A percentile compares a stretch with the other conserved stretches of the same genome.
Evolutionary conservation across 2,113 vertebrate species (phyloP).

Genomic region (Porphyrio hochstetteri): DNA sequence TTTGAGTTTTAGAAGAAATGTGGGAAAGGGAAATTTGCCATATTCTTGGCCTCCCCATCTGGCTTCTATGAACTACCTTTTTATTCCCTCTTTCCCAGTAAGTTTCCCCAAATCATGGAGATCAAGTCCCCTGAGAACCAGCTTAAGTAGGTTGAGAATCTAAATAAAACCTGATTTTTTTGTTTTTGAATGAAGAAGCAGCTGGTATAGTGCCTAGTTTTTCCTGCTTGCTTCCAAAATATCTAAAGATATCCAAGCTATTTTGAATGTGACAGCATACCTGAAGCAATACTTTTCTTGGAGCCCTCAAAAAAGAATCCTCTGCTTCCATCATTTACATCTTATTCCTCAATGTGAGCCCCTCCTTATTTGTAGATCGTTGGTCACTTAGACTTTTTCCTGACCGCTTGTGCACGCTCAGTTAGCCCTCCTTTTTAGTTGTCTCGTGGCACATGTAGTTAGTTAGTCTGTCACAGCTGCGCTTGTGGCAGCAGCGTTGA

Average conservation of each 20-base stretch:
- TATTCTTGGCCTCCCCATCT: slow-evolving; percentile 60
- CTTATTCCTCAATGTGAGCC: neutral
- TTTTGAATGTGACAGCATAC: neutral
- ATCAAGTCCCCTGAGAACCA: neutral
- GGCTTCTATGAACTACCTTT: slow-evolving; percentile 62
- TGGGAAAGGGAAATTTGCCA: slow-evolving; percentile 62
- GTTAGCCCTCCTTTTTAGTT: neutral
- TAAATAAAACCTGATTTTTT: slow-evolving; percentile 42
- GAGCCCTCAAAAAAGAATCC: neutral
- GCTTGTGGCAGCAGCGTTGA: neutral
- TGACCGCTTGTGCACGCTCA: neutral
- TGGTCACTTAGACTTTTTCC: neutral
- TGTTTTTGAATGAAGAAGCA: slow-evolving; percentile 33
- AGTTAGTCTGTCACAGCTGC: neutral
- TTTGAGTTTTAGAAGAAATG: slow-evolving; percentile 63
- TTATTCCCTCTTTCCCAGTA: slow-evolving; percentile 32
- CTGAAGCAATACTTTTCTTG: neutral
- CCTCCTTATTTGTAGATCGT: neutral
- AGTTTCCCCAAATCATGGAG: slow-evolving; percentile 21
- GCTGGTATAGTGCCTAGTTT: slow-evolving; percentile 10
- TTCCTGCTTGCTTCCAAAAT: slow-evolving; percentile 27
- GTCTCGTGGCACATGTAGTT: neutral
- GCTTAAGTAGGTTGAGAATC: slow-evolving; percentile 4
- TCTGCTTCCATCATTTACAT: neutral
- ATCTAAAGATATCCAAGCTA: slow-evolving; percentile 26